phyloP scores from a whole-genome alignment of 1,140 invertebrate species.

The Octopus sinensis region DNA sequence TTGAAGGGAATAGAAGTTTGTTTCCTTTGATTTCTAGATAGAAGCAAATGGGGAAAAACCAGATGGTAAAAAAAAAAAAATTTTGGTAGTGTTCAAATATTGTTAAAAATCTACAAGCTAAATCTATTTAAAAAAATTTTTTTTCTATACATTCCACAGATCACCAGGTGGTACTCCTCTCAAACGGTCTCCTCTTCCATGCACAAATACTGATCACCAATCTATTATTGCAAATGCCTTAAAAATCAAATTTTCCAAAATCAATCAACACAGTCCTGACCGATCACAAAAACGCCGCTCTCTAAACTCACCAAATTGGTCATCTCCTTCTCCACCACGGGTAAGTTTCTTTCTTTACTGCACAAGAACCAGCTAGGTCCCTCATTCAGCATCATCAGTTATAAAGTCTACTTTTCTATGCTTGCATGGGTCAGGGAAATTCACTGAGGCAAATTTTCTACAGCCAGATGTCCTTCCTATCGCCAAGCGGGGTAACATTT shows the following conservation, averaged over 20 bases:
- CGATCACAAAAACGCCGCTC: not conserved
- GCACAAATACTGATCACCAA: not conserved
- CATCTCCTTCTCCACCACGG: not conserved
- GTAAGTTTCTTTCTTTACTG: not conserved
- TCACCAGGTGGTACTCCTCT: conserved; percentile 1
- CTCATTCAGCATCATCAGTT: not conserved
- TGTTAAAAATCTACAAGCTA: too few relatives aligned
- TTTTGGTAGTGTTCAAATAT: too few relatives aligned
- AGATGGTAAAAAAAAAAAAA: too few relatives aligned
- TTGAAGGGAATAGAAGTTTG: too few relatives aligned
- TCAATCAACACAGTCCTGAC: not conserved
- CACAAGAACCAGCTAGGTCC: not conserved
- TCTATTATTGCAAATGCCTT: not conserved
- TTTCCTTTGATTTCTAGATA: too few relatives aligned
- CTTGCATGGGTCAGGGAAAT: not conserved
- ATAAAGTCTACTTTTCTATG: not conserved
- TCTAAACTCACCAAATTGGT: not conserved
- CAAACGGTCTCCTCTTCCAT: not conserved
- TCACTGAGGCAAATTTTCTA: not conserved
- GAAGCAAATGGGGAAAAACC: too few relatives aligned
- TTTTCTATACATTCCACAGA: not conserved
- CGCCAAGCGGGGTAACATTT: not conserved
- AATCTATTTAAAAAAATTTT: too few relatives aligned
- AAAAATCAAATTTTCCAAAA: not conserved
- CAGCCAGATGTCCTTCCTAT: not conserved